phyloP scores from a whole-genome alignment of 2,113 vertebrate species.

The Pygoscelis adeliae region DNA sequence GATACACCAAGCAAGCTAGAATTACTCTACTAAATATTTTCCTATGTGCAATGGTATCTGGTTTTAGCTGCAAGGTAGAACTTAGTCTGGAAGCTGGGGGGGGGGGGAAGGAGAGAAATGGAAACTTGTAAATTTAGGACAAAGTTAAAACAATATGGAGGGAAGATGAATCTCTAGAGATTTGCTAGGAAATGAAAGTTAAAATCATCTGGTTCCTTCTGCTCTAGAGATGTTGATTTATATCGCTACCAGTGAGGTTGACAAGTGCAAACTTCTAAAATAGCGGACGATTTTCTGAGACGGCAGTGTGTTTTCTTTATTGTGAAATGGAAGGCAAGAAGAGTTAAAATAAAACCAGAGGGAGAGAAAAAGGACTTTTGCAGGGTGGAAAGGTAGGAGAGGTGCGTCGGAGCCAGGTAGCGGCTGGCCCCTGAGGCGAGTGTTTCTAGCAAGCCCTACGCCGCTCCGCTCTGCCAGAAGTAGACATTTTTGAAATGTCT shows the following conservation, averaged over 20 bases:
- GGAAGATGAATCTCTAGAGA: slow-evolving; percentile 1
- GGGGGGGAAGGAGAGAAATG: neutral
- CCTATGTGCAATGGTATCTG: neutral
- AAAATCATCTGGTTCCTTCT: slow-evolving; percentile 24
- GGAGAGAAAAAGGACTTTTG: neutral
- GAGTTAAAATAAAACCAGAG: neutral
- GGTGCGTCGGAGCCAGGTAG: neutral
- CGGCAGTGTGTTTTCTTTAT: neutral
- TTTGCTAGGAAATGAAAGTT: slow-evolving; percentile 46
- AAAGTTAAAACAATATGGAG: slow-evolving; percentile 39
- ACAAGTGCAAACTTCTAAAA: slow-evolving; percentile 17
- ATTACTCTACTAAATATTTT: neutral
- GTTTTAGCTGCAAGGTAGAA: neutral
- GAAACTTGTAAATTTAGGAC: slow-evolving; percentile 17
- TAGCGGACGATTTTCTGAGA: neutral
- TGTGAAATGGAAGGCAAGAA: neutral
- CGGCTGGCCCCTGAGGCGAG: accelerated
- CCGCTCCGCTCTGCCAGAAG: accelerated
- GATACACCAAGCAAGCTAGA: neutral
- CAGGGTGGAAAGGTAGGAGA: neutral
- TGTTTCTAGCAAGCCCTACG: accelerated
- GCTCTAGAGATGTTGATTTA: slow-evolving; percentile 1
- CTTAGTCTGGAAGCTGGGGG: neutral
- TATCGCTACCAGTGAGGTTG: neutral
- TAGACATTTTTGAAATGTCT: neutral